Evolutionary conservation across 2,113 vertebrate species (phyloP).

Genomic region (Prinia subflava): DNA sequence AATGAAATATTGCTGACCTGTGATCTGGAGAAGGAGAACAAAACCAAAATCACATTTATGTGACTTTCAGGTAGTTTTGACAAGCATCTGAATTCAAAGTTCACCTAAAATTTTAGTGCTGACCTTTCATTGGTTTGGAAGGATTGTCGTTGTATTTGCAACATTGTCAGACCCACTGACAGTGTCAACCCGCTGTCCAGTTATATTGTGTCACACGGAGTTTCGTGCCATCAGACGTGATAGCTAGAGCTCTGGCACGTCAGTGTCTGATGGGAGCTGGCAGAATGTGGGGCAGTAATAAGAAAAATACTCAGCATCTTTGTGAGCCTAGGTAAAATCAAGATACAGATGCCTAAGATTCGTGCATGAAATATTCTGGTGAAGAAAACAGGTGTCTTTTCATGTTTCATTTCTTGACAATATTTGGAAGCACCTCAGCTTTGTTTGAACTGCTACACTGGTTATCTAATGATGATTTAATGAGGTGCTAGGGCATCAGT

Average conservation of each 20-base stretch:
- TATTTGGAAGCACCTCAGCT: background rate
- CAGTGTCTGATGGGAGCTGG: slow-evolving; percentile 18
- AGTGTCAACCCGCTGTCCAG: background rate
- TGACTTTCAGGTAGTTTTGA: background rate
- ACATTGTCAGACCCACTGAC: background rate
- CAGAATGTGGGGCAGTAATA: background rate
- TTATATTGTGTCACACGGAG: background rate
- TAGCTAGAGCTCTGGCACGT: background rate
- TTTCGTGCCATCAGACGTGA: background rate
- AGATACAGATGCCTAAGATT: background rate
- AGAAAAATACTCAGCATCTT: background rate
- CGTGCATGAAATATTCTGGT: background rate
- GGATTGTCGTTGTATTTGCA: background rate
- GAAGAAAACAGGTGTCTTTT: background rate
- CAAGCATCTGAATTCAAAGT: background rate
- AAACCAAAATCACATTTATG: background rate
- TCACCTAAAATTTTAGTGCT: background rate
- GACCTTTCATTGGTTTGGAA: background rate
- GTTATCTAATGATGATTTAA: background rate
- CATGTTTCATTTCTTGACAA: background rate
- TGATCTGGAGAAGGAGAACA: background rate
- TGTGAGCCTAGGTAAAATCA: background rate
- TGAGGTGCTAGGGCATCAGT: background rate
- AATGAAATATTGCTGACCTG: background rate
- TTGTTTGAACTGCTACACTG: background rate